phyloP scores from a whole-genome alignment of 2,888 invertebrate species.

The Noctua janthe region DNA sequence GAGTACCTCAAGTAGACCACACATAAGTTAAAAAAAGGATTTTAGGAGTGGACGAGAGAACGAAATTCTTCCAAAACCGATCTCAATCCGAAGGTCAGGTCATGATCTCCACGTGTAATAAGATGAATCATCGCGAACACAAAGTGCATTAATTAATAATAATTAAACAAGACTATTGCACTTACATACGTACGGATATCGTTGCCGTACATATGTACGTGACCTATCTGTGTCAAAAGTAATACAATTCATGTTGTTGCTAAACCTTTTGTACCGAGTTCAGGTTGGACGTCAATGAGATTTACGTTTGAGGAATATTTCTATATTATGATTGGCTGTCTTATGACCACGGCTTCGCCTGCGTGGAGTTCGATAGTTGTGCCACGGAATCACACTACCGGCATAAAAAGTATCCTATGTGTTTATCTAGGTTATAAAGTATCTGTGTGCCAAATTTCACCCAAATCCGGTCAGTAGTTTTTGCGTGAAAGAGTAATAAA shows the following conservation, averaged over 20 bases:
- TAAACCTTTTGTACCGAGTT: conserved; percentile 23
- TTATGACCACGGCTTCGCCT: too few species aligned
- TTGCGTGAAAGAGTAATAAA: too few species aligned
- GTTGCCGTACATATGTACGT: conserved; percentile 34
- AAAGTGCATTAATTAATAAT: conserved; percentile 52
- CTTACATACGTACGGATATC: not conserved
- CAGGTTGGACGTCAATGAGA: not conserved
- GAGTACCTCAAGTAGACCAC: too few species aligned
- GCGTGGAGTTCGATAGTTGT: too few species aligned
- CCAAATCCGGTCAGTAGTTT: too few species aligned
- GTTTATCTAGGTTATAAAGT: too few species aligned
- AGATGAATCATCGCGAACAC: conserved; percentile 39
- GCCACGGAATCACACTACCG: too few species aligned
- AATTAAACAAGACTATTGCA: conserved; percentile 37
- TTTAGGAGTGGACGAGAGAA: not conserved
- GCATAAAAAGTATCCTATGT: too few species aligned
- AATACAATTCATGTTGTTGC: conserved; percentile 32
- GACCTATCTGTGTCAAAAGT: conserved; percentile 31
- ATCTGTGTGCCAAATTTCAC: too few species aligned
- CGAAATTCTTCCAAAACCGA: not conserved
- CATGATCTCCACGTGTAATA: conserved; percentile 46
- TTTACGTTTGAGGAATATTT: not conserved
- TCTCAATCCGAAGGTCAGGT: conserved; percentile 23
- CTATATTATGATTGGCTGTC: not conserved
- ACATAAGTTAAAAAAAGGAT: too few species aligned